Percentiles rank a stretch among this genome's conserved stretches.
Conservation (phyloP, 2,888 invertebrate species). For the Tachina fera region DNA sequence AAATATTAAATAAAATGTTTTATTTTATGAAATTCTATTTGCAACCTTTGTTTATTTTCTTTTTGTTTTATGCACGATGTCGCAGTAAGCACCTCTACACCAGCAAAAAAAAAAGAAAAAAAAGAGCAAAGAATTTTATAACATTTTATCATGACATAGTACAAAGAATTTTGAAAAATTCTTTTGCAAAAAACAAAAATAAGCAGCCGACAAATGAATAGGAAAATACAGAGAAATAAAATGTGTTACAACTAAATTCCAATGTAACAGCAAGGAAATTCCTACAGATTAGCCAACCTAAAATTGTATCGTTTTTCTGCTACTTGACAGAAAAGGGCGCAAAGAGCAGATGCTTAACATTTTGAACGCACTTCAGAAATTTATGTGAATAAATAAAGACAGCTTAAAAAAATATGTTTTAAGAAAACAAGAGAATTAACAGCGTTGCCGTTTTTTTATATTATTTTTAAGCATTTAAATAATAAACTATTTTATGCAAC, state of each 20-base stretch:
- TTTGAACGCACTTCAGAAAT: conserved; percentile 15
- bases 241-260: conserved; percentile 70
- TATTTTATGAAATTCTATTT: not conserved
- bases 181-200: conserved; percentile 34
- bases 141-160: conserved; percentile 29
- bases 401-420: conserved; percentile 23
- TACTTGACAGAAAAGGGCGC: conserved; percentile 23
- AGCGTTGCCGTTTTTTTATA: not conserved
- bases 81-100: conserved; percentile 11
- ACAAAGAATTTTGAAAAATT: conserved; percentile 53
- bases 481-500: not conserved
- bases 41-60: not conserved
- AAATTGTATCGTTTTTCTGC: conserved; percentile 10
- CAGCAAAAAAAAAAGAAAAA: conserved; percentile 5
- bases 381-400: not conserved
- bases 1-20: no score
- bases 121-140: conserved; percentile 22
- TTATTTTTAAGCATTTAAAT: not conserved
- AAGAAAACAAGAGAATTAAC: not conserved
- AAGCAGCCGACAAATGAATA: not conserved
- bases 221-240: conserved; percentile 28
- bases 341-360: conserved; percentile 41
- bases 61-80: conserved; percentile 1
- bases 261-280: conserved; percentile 64
- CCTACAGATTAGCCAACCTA: conserved; percentile 40